Base-by-base conservation (phyloP, 2,888 invertebrate genomes). In the Cenopis cana region DNA sequence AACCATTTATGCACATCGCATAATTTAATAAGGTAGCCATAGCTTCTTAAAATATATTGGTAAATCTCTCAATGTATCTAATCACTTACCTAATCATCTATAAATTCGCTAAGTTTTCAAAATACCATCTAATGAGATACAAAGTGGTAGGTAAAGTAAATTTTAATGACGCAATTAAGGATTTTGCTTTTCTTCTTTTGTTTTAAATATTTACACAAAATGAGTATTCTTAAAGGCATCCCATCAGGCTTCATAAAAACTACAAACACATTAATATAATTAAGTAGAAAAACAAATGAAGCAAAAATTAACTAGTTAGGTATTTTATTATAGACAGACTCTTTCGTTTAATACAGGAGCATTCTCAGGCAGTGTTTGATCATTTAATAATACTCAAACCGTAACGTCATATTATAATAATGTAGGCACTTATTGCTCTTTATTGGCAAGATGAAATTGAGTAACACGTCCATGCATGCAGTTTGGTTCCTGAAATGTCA, bases 81-180 rank as follows among this genome's bases (percentile, higher is more conserved):
- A 89, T 80, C 81, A 83, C 85, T 85, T 89, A 89, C 77, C 85
- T 86, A 83, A 69, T 75, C 71, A 86, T 83, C 90, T 92, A 92
- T 92, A 93, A 93, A 93, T 93, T 93, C 93, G 92, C 93, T 93
- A 93, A 89, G 85, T 81, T 89, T 89, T 89, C 85, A 89, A 89
- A 87, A 91, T 91, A 93, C 87, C 88, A 89, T 90, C 93, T 93
- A 93, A 93, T 93, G 93, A 93, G 93, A 93, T 93, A 91, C 92
- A 89, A 71, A 90, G 88, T 90, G 88, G 88, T 90, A 66, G 64
- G 64, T 56, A 90, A 89, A 90, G 90, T 88, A 90, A 87, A 89
- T 86, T 83, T 88, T 89, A 85, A 85, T 82, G 88, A 88, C 85
- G 85, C 87, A 88, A 89, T 86, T 87, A 85, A 85, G 76, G 82